Evolutionary conservation across 2,888 invertebrate genomes (phyloP).

Genomic region (Phyto melanocephala): DNA sequence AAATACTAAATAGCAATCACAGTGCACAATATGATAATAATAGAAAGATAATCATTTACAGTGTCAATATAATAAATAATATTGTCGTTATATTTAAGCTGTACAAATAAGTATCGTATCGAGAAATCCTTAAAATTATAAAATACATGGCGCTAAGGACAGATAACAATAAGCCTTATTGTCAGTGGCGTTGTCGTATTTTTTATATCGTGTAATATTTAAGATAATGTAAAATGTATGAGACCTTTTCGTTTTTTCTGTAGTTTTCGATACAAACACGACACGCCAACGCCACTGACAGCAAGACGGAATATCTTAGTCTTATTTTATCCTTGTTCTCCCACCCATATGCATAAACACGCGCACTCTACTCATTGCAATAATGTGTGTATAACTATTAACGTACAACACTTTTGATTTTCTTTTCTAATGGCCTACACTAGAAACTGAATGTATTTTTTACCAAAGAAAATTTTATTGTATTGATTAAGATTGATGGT

Average conservation of each 20-base stretch:
- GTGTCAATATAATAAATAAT: not conserved
- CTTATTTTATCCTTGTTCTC: not conserved
- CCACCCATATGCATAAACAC: too few relatives aligned
- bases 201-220: too few relatives aligned
- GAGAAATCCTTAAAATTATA: constrained; percentile 22
- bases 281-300: too few relatives aligned
- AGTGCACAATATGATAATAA: not conserved
- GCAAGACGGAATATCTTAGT: not conserved
- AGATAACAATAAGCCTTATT: too few relatives aligned
- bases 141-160: not conserved
- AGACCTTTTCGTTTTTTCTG: too few relatives aligned
- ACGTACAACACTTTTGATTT: not conserved
- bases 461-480: not conserved
- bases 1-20: not conserved
- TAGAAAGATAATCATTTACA: not conserved
- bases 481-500: constrained; percentile 48
- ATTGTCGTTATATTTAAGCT: constrained; percentile 3
- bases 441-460: not conserved
- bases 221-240: too few relatives aligned
- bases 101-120: not conserved
- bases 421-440: not conserved
- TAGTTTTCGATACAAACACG: too few relatives aligned
- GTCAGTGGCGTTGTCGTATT: too few relatives aligned
- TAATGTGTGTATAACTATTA: not conserved
- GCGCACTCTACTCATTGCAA: not conserved